Percentiles rank a stretch among this genome's conserved stretches.
phyloP scores from a whole-genome alignment of 2,113 vertebrate species.

The Megaceryle torquata region DNA sequence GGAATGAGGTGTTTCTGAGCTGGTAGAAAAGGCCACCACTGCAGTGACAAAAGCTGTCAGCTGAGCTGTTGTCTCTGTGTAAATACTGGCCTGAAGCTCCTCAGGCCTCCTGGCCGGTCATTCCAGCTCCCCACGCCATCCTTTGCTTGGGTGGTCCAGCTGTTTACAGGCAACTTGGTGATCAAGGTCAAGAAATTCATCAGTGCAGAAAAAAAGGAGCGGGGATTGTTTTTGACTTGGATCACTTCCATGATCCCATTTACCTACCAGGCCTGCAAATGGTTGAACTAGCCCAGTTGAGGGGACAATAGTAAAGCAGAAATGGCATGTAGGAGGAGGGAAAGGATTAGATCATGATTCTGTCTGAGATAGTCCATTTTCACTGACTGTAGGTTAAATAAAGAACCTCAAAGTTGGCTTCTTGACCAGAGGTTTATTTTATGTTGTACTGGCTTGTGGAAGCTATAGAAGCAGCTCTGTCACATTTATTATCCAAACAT shows the following conservation, averaged over 20 bases:
- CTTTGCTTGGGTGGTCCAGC: conserved; percentile 62
- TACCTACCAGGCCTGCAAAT: neutral
- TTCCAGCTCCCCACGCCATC: neutral
- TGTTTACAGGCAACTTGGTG: conserved; percentile 39
- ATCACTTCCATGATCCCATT: neutral
- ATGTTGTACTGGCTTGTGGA: neutral
- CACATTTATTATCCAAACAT: neutral
- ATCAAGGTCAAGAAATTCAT: neutral
- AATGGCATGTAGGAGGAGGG: neutral
- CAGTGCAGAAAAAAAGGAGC: neutral
- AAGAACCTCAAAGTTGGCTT: neutral
- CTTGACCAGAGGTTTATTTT: neutral
- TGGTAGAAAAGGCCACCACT: neutral
- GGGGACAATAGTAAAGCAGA: neutral
- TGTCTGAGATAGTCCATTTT: neutral
- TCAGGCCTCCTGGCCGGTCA: neutral
- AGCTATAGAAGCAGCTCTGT: neutral
- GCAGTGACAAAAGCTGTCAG: neutral
- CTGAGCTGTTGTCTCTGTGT: neutral
- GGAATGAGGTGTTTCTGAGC: neutral
- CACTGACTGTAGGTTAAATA: neutral
- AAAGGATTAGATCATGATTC: neutral
- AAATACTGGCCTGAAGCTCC: neutral
- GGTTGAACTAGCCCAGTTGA: neutral
- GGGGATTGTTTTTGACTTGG: conserved; percentile 1